Evolutionary conservation across 2,113 vertebrate species (phyloP).

Genomic region (Merops nubicus): DNA sequence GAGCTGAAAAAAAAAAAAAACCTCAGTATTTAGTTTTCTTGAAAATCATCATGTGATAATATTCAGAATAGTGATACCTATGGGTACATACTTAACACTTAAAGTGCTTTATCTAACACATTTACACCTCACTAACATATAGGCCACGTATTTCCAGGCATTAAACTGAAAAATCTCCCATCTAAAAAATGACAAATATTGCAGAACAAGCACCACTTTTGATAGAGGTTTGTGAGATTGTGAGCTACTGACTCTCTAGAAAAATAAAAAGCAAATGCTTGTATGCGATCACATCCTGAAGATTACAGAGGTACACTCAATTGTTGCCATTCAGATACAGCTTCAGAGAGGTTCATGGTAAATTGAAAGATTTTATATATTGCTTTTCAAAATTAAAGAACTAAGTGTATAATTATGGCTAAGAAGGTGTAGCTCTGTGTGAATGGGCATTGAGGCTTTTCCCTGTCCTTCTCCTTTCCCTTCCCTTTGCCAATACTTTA

Average conservation of each 20-base stretch:
- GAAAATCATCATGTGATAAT: background rate
- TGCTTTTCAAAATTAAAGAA: background rate
- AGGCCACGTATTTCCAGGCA: background rate
- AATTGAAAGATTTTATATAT: background rate
- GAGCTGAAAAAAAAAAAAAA: background rate
- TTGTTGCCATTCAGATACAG: background rate
- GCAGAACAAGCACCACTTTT: background rate
- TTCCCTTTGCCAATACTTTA: background rate
- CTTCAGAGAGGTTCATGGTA: background rate
- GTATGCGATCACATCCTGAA: background rate
- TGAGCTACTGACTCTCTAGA: background rate
- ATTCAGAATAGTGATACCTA: background rate
- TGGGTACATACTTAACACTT: background rate
- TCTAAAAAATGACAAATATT: background rate
- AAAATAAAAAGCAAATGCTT: background rate
- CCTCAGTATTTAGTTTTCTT: background rate
- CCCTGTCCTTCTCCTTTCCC: background rate
- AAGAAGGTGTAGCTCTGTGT: background rate
- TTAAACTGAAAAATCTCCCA: background rate
- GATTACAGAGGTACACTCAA: background rate
- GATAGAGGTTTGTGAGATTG: background rate
- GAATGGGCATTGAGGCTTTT: background rate
- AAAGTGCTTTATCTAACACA: background rate
- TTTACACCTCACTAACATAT: background rate
- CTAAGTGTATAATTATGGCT: background rate